These are phyloP conservation scores for Tyria jacobaeae DNA, from an alignment of 2,888 invertebrate genomes.

Conservation along the genomic window DNA sequence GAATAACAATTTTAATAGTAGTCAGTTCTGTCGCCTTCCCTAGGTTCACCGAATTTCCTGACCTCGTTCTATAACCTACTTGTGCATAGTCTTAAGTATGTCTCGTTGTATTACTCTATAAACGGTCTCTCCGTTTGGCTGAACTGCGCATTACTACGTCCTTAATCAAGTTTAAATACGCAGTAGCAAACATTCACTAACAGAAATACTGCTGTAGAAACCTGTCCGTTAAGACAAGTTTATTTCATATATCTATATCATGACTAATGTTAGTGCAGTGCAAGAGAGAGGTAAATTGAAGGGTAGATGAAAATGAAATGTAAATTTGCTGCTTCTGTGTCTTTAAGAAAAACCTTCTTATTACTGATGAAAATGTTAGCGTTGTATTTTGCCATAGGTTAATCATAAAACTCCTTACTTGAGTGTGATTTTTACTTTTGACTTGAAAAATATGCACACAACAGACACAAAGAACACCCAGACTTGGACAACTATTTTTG, in stretches of 20 bases:
- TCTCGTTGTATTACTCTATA: constrained; percentile 19
- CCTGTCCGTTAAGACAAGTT: background rate
- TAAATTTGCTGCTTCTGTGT: no score
- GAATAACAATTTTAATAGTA: background rate
- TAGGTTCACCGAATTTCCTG: constrained; percentile 36
- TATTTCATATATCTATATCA: background rate
- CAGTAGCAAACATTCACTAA: constrained; percentile 4
- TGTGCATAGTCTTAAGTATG: constrained; percentile 40
- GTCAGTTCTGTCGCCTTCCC: constrained; percentile 12
- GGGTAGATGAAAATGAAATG: no score
- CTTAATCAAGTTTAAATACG: constrained; percentile 26
- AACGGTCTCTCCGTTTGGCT: constrained; percentile 29
- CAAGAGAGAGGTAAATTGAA: no score
- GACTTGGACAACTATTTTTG: no score
- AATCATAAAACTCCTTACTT: no score
- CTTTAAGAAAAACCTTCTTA: no score
- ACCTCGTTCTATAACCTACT: constrained; percentile 46
- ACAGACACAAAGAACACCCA: no score
- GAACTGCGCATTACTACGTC: constrained; percentile 29
- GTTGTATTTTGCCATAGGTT: no score
- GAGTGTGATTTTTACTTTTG: no score
- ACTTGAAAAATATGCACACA: no score
- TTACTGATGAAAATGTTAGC: no score
- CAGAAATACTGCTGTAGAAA: background rate
- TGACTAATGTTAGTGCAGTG: no score